Percentiles rank a stretch among this genome's conserved stretches.
phyloP scores from a whole-genome alignment of 2,888 invertebrate genomes.

The Lamellibrachia columna region DNA sequence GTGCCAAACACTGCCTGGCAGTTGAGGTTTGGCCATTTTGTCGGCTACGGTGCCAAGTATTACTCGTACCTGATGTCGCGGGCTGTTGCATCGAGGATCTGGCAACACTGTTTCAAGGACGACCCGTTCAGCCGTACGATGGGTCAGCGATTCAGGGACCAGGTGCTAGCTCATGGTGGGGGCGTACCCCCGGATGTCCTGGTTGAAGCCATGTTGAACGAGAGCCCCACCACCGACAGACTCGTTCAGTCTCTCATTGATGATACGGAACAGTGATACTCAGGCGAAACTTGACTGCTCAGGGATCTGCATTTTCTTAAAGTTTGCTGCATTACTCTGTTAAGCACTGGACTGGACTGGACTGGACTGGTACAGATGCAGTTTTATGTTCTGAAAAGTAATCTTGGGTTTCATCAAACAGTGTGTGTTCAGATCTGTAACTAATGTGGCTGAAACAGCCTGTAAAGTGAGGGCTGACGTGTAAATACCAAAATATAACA shows the following conservation, averaged over 20 bases:
- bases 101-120: constrained; percentile 84
- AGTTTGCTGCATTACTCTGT: not conserved
- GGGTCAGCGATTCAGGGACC: constrained; percentile 81
- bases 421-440: not conserved
- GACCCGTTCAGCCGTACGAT: constrained; percentile 73
- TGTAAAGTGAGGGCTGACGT: not conserved
- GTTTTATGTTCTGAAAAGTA: not conserved
- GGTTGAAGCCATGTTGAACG: constrained; percentile 77
- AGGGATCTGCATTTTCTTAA: not conserved
- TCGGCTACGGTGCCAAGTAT: constrained; percentile 98
- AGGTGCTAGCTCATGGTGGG: constrained; percentile 87
- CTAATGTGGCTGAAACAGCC: not conserved
- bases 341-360: not conserved
- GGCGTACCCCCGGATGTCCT: constrained; percentile 83
- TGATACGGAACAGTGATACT: constrained; percentile 46
- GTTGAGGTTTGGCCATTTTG: constrained; percentile 92
- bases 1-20: constrained; percentile 95
- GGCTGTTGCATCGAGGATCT: constrained; percentile 91
- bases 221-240: constrained; percentile 78
- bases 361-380: too few species aligned
- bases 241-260: constrained; percentile 82
- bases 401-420: not conserved
- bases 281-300: not conserved
- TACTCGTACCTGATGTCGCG: constrained; percentile 96
- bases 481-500: too few species aligned